These are phyloP conservation scores for Hirudinaria manillensis DNA, from an alignment of 2,888 invertebrate species.

Conservation along the genomic window DNA sequence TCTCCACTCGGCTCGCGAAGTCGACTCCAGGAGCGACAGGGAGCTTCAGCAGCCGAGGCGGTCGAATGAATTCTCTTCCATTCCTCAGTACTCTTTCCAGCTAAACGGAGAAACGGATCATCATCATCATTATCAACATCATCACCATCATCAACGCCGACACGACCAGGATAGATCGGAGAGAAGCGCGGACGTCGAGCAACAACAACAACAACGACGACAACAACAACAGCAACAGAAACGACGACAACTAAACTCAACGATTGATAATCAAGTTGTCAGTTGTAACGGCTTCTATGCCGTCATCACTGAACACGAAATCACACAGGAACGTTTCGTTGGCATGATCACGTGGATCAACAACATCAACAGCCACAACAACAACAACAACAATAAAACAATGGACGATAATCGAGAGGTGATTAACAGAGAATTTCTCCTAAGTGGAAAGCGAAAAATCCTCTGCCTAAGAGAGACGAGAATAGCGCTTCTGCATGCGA, in stretches of 20 bases:
- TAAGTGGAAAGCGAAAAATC: not conserved
- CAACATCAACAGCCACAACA: not conserved
- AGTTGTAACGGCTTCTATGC: conserved; percentile 2
- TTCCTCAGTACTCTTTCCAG: not conserved
- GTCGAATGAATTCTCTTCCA: not conserved
- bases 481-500: not conserved
- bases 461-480: not conserved
- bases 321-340: not conserved
- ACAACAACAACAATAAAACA: not conserved
- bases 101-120: not conserved
- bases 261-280: not conserved
- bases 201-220: no score
- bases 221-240: no score
- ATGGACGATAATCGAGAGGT: no score
- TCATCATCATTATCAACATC: not conserved
- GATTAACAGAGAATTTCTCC: not conserved
- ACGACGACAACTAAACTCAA: no score
- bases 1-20: not conserved
- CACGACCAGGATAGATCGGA: not conserved
- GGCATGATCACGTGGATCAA: not conserved
- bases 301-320: not conserved
- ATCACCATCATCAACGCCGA: not conserved
- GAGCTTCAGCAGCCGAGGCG: not conserved
- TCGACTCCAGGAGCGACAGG: not conserved
- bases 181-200: no score